These are phyloP conservation scores for Ips typographus DNA, from an alignment of 1,140 invertebrate genomes.

Conservation along the genomic window DNA sequence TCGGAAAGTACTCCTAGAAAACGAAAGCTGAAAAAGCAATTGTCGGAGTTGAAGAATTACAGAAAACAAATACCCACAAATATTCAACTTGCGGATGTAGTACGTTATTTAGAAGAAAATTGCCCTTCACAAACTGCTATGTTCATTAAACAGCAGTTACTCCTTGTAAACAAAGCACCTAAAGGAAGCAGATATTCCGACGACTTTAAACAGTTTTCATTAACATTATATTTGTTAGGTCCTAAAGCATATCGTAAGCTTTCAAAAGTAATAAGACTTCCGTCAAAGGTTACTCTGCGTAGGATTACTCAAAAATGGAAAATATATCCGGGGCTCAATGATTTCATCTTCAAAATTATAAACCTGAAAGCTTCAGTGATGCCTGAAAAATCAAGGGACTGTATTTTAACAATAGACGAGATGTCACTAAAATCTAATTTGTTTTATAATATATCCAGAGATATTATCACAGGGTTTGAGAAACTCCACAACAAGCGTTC, in stretches of 20 bases:
- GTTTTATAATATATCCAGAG: slow-evolving; percentile 18
- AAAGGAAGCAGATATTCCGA: no score
- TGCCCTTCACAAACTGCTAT: neutral
- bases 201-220: no score
- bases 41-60: neutral
- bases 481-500: no score
- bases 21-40: no score
- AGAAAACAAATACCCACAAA: neutral
- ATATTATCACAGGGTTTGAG: neutral
- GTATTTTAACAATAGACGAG: slow-evolving; percentile 20
- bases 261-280: slow-evolving; percentile 11
- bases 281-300: slow-evolving; percentile 14
- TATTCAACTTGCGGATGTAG: neutral
- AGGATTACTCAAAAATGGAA: slow-evolving; percentile 22
- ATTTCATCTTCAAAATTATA: slow-evolving; percentile 18
- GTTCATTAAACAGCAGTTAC: neutral
- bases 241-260: slow-evolving; percentile 12
- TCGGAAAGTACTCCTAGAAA: neutral
- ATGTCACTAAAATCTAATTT: slow-evolving; percentile 22
- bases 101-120: neutral
- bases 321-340: slow-evolving; percentile 22
- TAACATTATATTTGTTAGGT: no score
- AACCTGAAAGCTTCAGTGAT: slow-evolving; percentile 11
- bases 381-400: slow-evolving; percentile 10
- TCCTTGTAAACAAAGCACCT: neutral